Base-by-base conservation (phyloP, 2,797 vertebrate genomes). In the Morelia viridis region DNA sequence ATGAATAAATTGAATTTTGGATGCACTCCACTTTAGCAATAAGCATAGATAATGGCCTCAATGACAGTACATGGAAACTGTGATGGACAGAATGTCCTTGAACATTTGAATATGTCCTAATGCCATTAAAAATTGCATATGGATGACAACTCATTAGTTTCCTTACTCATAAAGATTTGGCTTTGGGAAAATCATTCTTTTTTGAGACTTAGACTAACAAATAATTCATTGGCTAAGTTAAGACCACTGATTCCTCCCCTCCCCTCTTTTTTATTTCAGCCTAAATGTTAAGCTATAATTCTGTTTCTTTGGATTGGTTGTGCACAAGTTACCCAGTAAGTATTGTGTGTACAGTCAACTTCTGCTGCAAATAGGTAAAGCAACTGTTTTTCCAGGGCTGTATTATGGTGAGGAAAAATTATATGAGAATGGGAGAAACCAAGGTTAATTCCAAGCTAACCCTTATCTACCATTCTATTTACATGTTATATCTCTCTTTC, bases 151-250 rank as follows among this genome's bases (percentile, higher is more conserved):
- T 35, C 90, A 46, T 28, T 58, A 41, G 24, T 91, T 91, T 57
- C 19, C 22, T 88, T 87, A 87, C 61, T 80, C 53, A 61, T 57
- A 62, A 65, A 60, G 61, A 46, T 58, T 80, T 71, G 53, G 28
- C 13, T 60, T 88, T 85, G 58, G 31, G 71, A 15, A 90, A 83
- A 15, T 84, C 85, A 90, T 31, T 90, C 57, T 80, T 80, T 90
- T 56, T 64, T 64, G 41, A 71, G 62, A n/a, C 41, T 76, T 46
- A 83, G 5, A 1, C 13, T 91, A 61, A 86, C 24, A 35, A 15
- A 58, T 1, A 68, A 65, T 53, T 80, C 8, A 46, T 80, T 22
- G 7, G 35, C 22, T 61, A 61, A 61, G 19, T 41, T 61, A 61
- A 61, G 6, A 19, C 19, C 60, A 61, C 35, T 46, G 35, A 76